Evolutionary conservation across 2,797 vertebrate species (phyloP), one percentile per base, ranked within the genome.

Genomic region (Oceanodroma leucorhoa): DNA sequence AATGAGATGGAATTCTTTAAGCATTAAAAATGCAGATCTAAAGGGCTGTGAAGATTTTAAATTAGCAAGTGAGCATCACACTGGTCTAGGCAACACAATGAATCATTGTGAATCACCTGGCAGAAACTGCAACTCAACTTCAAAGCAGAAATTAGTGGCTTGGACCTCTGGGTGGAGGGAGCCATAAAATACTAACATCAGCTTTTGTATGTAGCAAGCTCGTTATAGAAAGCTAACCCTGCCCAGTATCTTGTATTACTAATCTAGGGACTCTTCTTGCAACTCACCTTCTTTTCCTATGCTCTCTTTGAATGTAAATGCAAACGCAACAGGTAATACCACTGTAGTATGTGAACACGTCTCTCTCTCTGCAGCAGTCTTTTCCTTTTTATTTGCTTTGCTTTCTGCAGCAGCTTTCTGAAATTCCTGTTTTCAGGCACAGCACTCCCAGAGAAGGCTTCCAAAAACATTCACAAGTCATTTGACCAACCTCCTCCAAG

Each of bases 81-180:
- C 92, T 86, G 83, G 87, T 92, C 91, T 89, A 92, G 87, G 96
- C 58, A 95, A 94, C 82, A 64, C 29, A 87, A 93, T 97, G 97
- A 98, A 95, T 97, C 97, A 98, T 30, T 73, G 60, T 78, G 90
- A 96, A 94, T 95, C 95, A 95, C 78, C 94, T 94, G 94, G 92
- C 80, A 95, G 97, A 96, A 95, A 96, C 93, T 96, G 80, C 85
- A 97, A 90, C 89, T 96, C 96, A 94, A 92, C 96, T 96, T 97
- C 96, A 98, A 97, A 97, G 96, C 83, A 91, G 96, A 92, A 97
- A 95, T 97, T 90, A 94, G 62, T 80, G 91, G 83, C 69, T 87
- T 95, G 82, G 69, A 83, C 45, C 18, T 92, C 54, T 87, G 84
- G 73, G 83, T 87, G 92, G 93, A 96, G 91, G 1, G n/a, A 89